Evolutionary conservation across 1,140 invertebrate species (phyloP), one percentile per base, ranked within the genome.

Genomic region (Parapsyche elsis): DNA sequence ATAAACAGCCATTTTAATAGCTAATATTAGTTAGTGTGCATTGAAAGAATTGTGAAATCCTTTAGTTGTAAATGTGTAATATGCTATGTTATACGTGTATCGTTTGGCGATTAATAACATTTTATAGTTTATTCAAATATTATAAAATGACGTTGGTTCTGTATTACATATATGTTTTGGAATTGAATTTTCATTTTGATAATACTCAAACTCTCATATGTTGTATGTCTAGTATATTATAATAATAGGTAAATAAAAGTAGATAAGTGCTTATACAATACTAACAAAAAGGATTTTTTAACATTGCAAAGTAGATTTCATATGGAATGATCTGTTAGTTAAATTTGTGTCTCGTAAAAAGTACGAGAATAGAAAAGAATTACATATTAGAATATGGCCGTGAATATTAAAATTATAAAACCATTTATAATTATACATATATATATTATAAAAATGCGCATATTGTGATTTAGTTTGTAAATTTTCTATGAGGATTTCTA

Each of bases 381-480:
- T 16, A n/a, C 19, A 70, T 16, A 19, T 67, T 67, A 26, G 61
- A 57, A 73, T 24, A 73, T 73, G 71, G 71, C 71, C 71, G 71
- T 73, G 71, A 49, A 73, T 73, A 73, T 73, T 75, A 26, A 49
- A n/a, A 57, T 5, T 24, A 67, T 53, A 53, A 14, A 38, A 38
- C 23, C 26, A 71, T 67, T 7, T 71, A 53, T 53, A 53, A 5
- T 5, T 53, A 53, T 53, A 53, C 12, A 53, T 53, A 53, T 53
- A 53, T 53, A 53, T 53, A 53, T 53, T 53, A 53, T 53, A 53
- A 38, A 38, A 75, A 75, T 75, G 49, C 49, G 75, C 75, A 80
- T 71, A 80, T 80, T 80, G 79, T 80, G 79, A 80, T 80, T 80
- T 80, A 80, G 73, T 76, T 80, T 76, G 21, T 80, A 76, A 76